Evolutionary conservation across 1,140 invertebrate species (phyloP).

Genomic region (Lineus longissimus): DNA sequence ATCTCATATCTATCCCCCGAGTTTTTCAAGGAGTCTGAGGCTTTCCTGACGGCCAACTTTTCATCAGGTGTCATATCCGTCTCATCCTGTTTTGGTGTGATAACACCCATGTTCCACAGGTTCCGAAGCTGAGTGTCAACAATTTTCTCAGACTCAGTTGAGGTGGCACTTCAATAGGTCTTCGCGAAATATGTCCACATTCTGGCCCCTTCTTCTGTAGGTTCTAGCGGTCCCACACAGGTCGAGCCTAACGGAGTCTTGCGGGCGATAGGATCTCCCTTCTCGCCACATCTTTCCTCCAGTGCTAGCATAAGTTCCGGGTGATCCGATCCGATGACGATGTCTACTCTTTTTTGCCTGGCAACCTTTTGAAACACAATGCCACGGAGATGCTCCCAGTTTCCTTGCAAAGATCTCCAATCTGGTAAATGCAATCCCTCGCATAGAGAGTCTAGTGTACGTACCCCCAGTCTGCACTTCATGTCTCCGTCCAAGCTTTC

Average conservation of each 20-base stretch:
- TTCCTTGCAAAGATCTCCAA: background rate
- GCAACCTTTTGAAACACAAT: background rate
- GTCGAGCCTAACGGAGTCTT: conserved; percentile 1
- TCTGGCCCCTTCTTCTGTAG: no score
- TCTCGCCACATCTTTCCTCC: background rate
- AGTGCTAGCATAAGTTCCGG: background rate
- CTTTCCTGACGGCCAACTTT: background rate
- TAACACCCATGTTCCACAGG: background rate
- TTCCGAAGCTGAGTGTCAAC: background rate
- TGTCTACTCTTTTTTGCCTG: background rate
- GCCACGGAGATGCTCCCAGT: background rate
- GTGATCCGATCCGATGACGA: background rate
- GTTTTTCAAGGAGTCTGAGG: background rate
- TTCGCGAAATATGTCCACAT: background rate
- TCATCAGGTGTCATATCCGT: no score
- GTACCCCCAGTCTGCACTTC: background rate
- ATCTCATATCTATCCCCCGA: background rate
- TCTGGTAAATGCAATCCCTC: background rate
- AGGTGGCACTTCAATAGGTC: background rate
- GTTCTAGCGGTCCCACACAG: no score
- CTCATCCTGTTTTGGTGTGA: no score
- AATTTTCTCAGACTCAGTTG: background rate
- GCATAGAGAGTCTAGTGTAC: background rate
- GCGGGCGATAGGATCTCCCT: background rate
- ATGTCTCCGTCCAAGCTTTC: conserved; percentile 1